A percentile compares a stretch with the other conserved stretches of the same genome.
These are phyloP conservation scores for Neotoma lepida DNA, from an alignment of 2,113 vertebrate species.

Conservation along the genomic window DNA sequence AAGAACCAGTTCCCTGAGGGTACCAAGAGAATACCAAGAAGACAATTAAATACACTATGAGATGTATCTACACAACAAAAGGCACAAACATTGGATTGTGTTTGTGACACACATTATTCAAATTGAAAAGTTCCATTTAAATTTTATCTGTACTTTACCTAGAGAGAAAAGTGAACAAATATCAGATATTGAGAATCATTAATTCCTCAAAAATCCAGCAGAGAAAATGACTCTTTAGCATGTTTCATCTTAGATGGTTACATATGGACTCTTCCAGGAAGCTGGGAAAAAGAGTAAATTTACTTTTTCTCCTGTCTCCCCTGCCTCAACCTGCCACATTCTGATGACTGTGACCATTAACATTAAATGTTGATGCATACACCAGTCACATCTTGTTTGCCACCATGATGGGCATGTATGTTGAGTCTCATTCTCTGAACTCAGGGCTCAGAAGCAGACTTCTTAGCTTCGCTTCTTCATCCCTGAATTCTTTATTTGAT, in stretches of 20 bases:
- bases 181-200: not conserved
- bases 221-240: not conserved
- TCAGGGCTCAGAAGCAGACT: not conserved
- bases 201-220: not conserved
- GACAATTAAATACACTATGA: not conserved
- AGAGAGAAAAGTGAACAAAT: not conserved
- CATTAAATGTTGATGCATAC: not conserved
- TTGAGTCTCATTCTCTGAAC: not conserved
- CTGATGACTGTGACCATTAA: not conserved
- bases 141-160: not conserved
- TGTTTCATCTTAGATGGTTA: not conserved
- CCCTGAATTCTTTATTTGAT: slow-evolving; percentile 4
- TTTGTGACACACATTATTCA: not conserved
- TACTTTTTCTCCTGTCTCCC: not conserved
- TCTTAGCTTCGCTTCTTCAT: not conserved
- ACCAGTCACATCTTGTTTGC: not conserved
- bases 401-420: not conserved
- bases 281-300: not conserved
- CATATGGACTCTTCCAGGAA: not conserved
- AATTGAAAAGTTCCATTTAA: not conserved
- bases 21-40: not conserved
- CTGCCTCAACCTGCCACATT: not conserved
- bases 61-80: not conserved
- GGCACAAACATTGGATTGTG: not conserved
- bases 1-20: not conserved